Evolutionary conservation across 64 coral and sea anemone genomes (phyloP).

Genomic region (Dendrophyllia cribrosa): DNA sequence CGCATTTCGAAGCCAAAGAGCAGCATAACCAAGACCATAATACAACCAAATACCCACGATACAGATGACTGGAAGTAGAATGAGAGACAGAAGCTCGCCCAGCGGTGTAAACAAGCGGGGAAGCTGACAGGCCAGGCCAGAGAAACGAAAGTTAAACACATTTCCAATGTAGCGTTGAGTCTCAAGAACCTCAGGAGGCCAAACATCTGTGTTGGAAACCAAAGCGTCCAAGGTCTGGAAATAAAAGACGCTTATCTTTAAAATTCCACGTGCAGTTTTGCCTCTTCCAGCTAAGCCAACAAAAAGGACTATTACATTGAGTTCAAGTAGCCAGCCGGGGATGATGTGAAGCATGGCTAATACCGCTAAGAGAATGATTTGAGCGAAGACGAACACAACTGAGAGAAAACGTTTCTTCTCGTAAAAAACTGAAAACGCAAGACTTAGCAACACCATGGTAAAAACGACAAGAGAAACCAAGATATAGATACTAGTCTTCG

Average conservation of each 20-base stretch:
- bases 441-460: slow-evolving; percentile 18
- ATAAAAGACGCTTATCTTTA: slow-evolving; percentile 79
- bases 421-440: slow-evolving; percentile 36
- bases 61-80: slow-evolving; percentile 55
- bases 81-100: slow-evolving; percentile 54
- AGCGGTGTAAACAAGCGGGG: slow-evolving; percentile 74
- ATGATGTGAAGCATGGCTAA: slow-evolving; percentile 61
- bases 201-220: slow-evolving; percentile 53
- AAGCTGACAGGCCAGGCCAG: slow-evolving; percentile 67
- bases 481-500: slow-evolving; percentile 35
- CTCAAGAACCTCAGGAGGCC: slow-evolving; percentile 44
- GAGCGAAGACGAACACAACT: slow-evolving; percentile 17
- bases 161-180: slow-evolving; percentile 50
- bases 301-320: slow-evolving; percentile 55
- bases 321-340: slow-evolving; percentile 75
- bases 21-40: slow-evolving; percentile 17
- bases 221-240: slow-evolving; percentile 79
- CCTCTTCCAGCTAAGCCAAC: slow-evolving; percentile 68
- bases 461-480: slow-evolving; percentile 6
- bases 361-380: slow-evolving; percentile 37
- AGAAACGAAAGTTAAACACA: slow-evolving; percentile 76
- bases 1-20: slow-evolving; percentile 7
- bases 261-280: slow-evolving; percentile 26
- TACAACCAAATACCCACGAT: slow-evolving; percentile 25
- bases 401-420: slow-evolving; percentile 39